Evolutionary conservation across 2,113 vertebrate species (phyloP).

Genomic region (Callipepla californica): DNA sequence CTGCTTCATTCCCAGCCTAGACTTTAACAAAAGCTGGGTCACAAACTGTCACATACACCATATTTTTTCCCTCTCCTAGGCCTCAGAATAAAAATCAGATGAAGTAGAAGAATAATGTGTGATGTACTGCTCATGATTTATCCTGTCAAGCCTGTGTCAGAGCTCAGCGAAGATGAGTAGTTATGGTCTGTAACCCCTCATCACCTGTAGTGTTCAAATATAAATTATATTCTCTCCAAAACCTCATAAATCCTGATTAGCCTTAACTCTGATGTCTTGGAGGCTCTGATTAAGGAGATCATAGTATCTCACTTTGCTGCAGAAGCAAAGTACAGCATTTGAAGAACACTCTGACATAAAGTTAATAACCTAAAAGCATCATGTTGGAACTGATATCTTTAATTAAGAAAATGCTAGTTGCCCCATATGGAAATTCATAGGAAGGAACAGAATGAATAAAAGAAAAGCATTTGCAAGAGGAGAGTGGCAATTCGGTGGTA

Average conservation of each 20-base stretch:
- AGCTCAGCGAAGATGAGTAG: background rate
- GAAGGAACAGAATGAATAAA: background rate
- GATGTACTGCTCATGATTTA: background rate
- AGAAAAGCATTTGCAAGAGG: background rate
- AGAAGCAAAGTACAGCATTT: background rate
- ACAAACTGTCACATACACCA: background rate
- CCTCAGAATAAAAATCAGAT: background rate
- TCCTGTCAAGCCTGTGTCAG: background rate
- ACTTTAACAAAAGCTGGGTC: background rate
- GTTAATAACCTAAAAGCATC: background rate
- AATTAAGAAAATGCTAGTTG: conserved; percentile 1
- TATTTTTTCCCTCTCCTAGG: background rate
- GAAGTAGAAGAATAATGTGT: background rate
- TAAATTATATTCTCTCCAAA: background rate
- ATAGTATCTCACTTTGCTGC: background rate
- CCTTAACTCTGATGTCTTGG: background rate
- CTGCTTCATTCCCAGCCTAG: background rate
- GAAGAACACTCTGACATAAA: background rate
- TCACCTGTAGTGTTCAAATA: background rate
- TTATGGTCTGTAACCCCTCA: background rate
- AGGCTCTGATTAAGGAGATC: conserved; percentile 21
- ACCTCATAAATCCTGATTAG: conserved; percentile 49
- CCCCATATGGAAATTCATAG: background rate
- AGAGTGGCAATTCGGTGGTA: background rate
- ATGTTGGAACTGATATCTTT: background rate